Base-by-base conservation (phyloP, 1,140 invertebrate genomes). In the Aphidius ervi region DNA sequence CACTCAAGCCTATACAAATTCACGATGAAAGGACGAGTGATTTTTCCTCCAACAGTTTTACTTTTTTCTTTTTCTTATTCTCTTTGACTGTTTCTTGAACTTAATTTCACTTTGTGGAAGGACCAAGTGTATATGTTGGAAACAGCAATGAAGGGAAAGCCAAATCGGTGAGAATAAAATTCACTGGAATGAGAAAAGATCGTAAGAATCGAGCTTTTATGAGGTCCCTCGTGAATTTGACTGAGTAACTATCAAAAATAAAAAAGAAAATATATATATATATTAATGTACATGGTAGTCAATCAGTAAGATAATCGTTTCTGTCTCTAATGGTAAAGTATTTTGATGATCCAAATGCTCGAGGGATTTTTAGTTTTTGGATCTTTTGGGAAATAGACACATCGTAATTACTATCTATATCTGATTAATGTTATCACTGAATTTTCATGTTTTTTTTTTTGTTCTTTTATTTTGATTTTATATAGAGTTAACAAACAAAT, bases 261-360 rank as follows among this genome's bases (percentile, higher is more conserved):
- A 31, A 31, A 31, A 3, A 31, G 2, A 31, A 3, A 31, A 31
- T 1, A 31, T 31, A 31, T 3, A 31, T 57, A 47, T 49, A 43
- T 54, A n/a, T n/a, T 56, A 31, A 59, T 54, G 52, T 62, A 65
- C 54, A 45, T 57, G 57, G 58, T 50, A 65, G 61, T 65, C 61
- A 65, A 63, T 65, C 64, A 63, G 58, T 46, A 59, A 63, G 64
- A 65, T 65, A 65, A 63, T 63, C 62, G 56, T 31, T 57, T 45
- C 20, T 9, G 48, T 40, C 7, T n/a, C 9, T 54, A 40, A n/a
- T 9, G 40, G 52, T 23, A 40, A 54, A 40, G 41, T 37, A 42
- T 41, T 9, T 54, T n/a, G 52, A 54, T 42, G 52, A 39, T 31
- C 23, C 23, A 31, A 31, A 31, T 31, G 49, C 4, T 9, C 49